Conservation (phyloP, 2,113 vertebrate genomes). For the Ptyas mucosa region DNA sequence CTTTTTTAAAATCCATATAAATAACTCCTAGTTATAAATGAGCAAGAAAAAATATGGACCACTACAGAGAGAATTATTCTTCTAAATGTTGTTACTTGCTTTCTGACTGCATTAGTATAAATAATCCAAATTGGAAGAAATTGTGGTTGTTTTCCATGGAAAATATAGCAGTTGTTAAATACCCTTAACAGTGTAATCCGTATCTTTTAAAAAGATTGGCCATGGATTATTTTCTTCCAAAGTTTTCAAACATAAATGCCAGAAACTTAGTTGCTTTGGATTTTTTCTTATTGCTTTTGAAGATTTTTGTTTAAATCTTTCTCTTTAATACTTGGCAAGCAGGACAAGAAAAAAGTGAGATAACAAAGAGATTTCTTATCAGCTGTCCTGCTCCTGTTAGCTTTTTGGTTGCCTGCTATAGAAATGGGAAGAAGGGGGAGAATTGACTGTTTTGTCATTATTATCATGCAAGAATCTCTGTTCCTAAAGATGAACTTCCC, state of each 20-base stretch:
- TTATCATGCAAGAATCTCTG: slow-evolving; percentile 29
- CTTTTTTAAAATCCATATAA: not conserved
- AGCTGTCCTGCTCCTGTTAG: slow-evolving; percentile 52
- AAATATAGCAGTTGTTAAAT: not conserved
- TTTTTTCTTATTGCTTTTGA: slow-evolving; percentile 41
- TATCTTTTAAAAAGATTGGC: not conserved
- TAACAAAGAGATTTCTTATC: slow-evolving; percentile 61
- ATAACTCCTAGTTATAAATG: not conserved
- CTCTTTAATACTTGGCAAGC: slow-evolving; percentile 50
- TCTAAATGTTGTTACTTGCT: not conserved
- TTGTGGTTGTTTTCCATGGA: not conserved
- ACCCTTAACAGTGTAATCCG: not conserved
- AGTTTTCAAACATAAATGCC: slow-evolving; percentile 41
- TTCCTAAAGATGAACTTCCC: slow-evolving; percentile 59
- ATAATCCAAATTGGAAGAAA: not conserved
- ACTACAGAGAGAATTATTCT: not conserved
- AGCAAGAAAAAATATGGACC: not conserved
- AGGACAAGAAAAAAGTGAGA: slow-evolving; percentile 44
- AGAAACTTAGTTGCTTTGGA: slow-evolving; percentile 31
- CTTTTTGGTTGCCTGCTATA: slow-evolving; percentile 59
- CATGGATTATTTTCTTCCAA: slow-evolving; percentile 2
- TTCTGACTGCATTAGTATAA: not conserved
- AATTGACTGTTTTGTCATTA: slow-evolving; percentile 47
- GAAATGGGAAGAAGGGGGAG: slow-evolving; percentile 57
- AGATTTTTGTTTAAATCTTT: slow-evolving; percentile 43